These are phyloP conservation scores for Elegia similella DNA, from an alignment of 2,888 invertebrate genomes.

Conservation along the genomic window DNA sequence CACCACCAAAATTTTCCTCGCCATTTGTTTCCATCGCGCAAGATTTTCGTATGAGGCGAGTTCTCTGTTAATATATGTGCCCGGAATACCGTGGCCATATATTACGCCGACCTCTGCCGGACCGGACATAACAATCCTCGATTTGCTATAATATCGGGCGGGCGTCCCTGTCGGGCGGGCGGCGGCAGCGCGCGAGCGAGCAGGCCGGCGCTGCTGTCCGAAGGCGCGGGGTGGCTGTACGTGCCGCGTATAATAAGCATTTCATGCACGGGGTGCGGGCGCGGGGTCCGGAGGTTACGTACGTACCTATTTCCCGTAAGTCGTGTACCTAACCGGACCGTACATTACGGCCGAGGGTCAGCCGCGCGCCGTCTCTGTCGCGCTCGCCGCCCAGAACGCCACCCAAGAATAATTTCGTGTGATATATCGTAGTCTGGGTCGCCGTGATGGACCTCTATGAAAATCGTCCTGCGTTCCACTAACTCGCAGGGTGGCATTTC, in stretches of 20 bases:
- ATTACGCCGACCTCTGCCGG: constrained; percentile 81
- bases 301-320: constrained; percentile 79
- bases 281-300: constrained; percentile 69
- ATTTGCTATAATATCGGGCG: constrained; percentile 81
- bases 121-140: constrained; percentile 83
- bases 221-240: constrained; percentile 72
- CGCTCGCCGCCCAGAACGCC: constrained; percentile 59
- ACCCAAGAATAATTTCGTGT: constrained; percentile 76
- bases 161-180: constrained; percentile 65
- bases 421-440: constrained; percentile 72
- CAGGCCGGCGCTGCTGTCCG: constrained; percentile 52
- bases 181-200: constrained; percentile 56
- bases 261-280: constrained; percentile 82
- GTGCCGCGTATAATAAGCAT: constrained; percentile 84
- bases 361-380: constrained; percentile 72
- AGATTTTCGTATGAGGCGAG: constrained; percentile 81
- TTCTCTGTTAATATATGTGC: constrained; percentile 81
- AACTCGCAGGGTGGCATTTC: constrained; percentile 46
- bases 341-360: constrained; percentile 82
- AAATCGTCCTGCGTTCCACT: constrained; percentile 53
- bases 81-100: constrained; percentile 82
- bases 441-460: constrained; percentile 68
- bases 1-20: constrained; percentile 77
- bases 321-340: constrained; percentile 82
- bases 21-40: constrained; percentile 80